Conservation (phyloP, 2,797 vertebrate species). For the Gymnocypris eckloni region DNA sequence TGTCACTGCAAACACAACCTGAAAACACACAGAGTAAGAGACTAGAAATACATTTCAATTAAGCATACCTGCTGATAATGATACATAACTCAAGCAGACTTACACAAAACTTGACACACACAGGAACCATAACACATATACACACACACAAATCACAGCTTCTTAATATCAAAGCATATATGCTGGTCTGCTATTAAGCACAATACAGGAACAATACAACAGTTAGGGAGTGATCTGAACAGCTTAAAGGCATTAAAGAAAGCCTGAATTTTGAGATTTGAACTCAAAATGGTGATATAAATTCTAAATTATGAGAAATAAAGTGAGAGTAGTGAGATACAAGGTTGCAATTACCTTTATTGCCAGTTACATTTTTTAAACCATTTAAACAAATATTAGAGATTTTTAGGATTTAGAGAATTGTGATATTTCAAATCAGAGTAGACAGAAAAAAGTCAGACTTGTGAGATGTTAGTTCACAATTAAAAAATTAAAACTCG, state of each 20-base stretch:
- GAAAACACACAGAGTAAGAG: slow-evolving; percentile 37
- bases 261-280: not conserved
- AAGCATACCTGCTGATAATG: not conserved
- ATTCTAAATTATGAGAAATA: not conserved
- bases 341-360: not conserved
- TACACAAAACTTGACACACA: not conserved
- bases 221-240: not conserved
- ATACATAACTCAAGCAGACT: not conserved
- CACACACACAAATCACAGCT: not conserved
- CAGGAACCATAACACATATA: not conserved
- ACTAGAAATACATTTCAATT: not conserved
- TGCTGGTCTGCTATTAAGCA: not conserved
- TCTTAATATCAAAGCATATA: not conserved
- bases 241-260: not conserved
- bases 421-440: too few relatives aligned
- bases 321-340: too few relatives aligned
- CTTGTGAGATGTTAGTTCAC: too few relatives aligned
- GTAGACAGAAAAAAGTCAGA: too few relatives aligned
- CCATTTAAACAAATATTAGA: too few relatives aligned
- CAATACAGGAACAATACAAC: not conserved
- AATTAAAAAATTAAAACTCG: too few relatives aligned
- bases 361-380: too few relatives aligned
- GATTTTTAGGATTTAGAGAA: too few relatives aligned
- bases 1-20: slow-evolving; percentile 83
- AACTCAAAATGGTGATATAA: not conserved